Conservation (phyloP, 1,140 invertebrate genomes). For the Acromyrmex echinatior region DNA sequence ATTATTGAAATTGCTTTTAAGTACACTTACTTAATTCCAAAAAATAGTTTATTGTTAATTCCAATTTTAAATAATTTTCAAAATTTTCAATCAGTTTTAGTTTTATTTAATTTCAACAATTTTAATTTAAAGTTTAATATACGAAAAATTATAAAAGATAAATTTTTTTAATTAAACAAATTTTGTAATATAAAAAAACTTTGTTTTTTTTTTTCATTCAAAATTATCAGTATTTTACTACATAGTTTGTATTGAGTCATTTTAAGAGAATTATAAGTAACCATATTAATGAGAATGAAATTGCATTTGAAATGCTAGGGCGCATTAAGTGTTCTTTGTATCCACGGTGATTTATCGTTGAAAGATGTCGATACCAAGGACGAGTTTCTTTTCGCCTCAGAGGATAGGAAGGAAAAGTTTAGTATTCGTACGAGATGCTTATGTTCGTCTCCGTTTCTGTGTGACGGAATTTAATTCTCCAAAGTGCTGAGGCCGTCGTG, state of each 20-base stretch:
- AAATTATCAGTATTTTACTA: conserved; percentile 1
- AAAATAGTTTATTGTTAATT: neutral
- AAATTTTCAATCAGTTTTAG: neutral
- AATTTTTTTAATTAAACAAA: neutral
- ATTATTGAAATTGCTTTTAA: neutral
- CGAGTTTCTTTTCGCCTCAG: conserved; percentile 47
- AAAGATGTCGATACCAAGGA: conserved; percentile 58
- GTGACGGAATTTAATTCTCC: conserved; percentile 66
- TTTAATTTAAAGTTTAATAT: neutral
- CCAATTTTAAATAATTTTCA: neutral
- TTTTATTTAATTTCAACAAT: neutral
- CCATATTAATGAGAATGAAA: conserved; percentile 56
- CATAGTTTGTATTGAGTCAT: neutral
- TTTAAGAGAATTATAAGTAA: conserved; percentile 15
- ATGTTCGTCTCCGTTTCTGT: conserved; percentile 39
- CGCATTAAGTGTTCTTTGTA: conserved; percentile 59
- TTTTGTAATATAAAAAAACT: neutral
- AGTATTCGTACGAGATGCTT: conserved; percentile 55
- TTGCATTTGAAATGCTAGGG: conserved; percentile 22
- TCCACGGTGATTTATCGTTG: conserved; percentile 59
- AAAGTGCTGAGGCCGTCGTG: conserved; percentile 63
- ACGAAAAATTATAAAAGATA: neutral
- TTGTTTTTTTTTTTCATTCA: neutral
- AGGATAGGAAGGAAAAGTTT: conserved; percentile 63
- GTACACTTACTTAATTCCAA: neutral